phyloP scores from a whole-genome alignment of 2,888 invertebrate genomes.

The Leucophora obtusa region DNA sequence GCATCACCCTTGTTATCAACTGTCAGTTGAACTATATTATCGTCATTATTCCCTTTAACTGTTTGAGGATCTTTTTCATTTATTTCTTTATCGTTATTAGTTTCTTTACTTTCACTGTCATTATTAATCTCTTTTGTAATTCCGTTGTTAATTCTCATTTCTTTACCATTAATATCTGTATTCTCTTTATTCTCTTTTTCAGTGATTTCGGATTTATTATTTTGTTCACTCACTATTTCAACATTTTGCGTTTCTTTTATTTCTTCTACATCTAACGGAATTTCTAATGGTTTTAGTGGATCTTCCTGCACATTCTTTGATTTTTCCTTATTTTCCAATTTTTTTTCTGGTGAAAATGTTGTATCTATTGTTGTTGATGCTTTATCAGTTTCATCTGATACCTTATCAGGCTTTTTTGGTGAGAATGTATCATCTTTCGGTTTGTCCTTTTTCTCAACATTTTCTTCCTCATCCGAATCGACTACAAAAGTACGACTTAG shows the following conservation, averaged over 20 bases:
- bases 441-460: slow-evolving; percentile 2
- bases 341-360: background rate
- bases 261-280: slow-evolving; percentile 60
- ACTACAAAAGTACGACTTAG: slow-evolving; percentile 70
- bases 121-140: background rate
- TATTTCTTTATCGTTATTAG: background rate
- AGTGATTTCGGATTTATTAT: background rate
- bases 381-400: background rate
- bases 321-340: background rate
- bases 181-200: background rate
- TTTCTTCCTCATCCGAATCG: slow-evolving; percentile 57
- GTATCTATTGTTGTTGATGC: background rate
- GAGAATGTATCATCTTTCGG: slow-evolving; percentile 59
- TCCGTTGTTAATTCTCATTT: background rate
- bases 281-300: slow-evolving; percentile 23
- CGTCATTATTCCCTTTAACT: background rate
- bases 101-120: background rate
- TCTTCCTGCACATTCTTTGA: background rate
- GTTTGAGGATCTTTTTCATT: background rate
- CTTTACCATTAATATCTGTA: background rate
- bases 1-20: background rate
- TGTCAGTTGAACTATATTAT: background rate
- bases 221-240: background rate
- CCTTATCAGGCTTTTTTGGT: slow-evolving; percentile 45
- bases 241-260: background rate